phyloP scores from a whole-genome alignment of 2,113 vertebrate species.

The Ictalurus punctatus region DNA sequence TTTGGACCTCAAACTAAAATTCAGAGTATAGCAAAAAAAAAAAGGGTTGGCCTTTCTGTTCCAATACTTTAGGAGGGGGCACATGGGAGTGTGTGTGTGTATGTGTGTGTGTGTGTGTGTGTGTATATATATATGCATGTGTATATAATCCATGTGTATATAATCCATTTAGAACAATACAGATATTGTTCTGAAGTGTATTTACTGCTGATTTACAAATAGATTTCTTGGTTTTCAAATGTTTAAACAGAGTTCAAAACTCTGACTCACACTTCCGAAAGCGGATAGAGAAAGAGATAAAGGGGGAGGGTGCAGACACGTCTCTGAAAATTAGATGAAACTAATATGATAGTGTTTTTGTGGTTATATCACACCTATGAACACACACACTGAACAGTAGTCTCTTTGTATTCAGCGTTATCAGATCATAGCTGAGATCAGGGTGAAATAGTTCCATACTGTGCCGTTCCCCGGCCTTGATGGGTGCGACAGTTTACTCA shows the following conservation, averaged over 20 bases:
- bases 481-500: constrained; percentile 33
- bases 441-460: constrained; percentile 21
- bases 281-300: not conserved
- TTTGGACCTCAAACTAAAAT: not conserved
- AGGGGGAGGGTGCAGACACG: not conserved
- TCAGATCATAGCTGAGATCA: constrained; percentile 4
- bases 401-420: constrained; percentile 24
- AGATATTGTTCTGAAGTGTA: not conserved
- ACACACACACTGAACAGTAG: constrained; percentile 4
- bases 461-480: not conserved
- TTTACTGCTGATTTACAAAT: not conserved
- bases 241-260: not conserved
- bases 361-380: constrained; percentile 7
- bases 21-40: not conserved
- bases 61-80: not conserved
- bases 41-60: not conserved
- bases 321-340: not conserved
- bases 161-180: too few species aligned
- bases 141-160: too few species aligned
- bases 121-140: too few species aligned
- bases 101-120: too few species aligned
- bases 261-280: not conserved
- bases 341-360: not conserved
- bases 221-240: not conserved
- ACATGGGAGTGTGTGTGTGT: too few species aligned